These are phyloP conservation scores for Manacus vitellinus DNA, from an alignment of 2,113 vertebrate species.

Conservation along the genomic window DNA sequence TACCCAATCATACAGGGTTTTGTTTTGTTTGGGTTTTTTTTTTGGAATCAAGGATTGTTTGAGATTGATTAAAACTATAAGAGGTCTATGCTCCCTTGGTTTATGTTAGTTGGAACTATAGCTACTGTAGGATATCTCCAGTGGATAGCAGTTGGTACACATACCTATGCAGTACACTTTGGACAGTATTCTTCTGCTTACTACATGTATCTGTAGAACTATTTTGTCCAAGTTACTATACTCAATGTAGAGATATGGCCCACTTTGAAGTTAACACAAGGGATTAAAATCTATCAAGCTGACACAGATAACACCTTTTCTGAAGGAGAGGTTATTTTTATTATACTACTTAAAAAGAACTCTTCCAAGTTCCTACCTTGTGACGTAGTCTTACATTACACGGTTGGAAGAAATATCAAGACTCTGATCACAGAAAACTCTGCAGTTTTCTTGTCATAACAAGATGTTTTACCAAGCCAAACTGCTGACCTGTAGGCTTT, in stretches of 20 bases:
- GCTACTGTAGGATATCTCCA: neutral
- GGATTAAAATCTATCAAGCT: neutral
- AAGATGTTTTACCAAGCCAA: conserved; percentile 7
- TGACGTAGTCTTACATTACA: neutral
- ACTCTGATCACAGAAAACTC: neutral
- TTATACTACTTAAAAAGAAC: neutral
- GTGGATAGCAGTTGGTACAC: neutral
- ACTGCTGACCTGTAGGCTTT: conserved; percentile 4
- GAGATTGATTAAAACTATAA: neutral
- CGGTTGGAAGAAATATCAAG: neutral
- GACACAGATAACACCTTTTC: neutral
- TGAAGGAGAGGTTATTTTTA: neutral
- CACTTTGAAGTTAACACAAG: neutral
- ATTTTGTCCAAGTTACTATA: neutral
- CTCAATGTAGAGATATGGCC: neutral
- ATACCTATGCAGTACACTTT: conserved; percentile 1
- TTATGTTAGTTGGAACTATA: neutral
- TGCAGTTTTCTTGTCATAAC: neutral
- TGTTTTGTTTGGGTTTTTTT: neutral
- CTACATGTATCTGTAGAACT: neutral
- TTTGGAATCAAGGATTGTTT: neutral
- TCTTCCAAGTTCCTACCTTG: neutral
- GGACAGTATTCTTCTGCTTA: conserved; percentile 55
- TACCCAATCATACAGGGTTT: neutral
- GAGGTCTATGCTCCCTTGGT: neutral